Percentiles rank a stretch among this genome's conserved stretches.
Conservation (phyloP, 2,113 vertebrate genomes). For the Phrynocephalus versicolor region DNA sequence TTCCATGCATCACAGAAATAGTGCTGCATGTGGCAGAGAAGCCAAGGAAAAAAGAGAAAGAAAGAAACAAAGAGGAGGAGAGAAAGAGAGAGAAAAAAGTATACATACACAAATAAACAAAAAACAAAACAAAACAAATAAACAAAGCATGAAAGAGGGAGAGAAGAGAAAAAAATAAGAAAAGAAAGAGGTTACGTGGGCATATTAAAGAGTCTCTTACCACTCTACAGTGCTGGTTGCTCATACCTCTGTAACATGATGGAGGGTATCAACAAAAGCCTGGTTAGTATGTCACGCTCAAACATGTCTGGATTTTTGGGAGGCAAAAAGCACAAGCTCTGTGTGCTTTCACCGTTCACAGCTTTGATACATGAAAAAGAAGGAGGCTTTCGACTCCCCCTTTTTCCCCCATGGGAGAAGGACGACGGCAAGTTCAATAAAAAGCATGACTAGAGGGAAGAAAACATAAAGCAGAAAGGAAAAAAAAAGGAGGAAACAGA, state of each 20-base stretch:
- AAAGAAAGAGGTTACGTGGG: constrained; percentile 93
- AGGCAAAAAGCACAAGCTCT: constrained; percentile 72
- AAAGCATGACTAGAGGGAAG: constrained; percentile 75
- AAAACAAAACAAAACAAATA: constrained; percentile 59
- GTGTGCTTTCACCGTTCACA: constrained; percentile 70
- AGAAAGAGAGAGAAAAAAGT: constrained; percentile 32
- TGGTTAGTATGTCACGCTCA: constrained; percentile 78
- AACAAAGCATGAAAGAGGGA: constrained; percentile 81
- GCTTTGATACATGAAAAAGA: constrained; percentile 76
- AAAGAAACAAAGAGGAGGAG: constrained; percentile 50
- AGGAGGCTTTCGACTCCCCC: constrained; percentile 71
- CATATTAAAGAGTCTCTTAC: constrained; percentile 81
- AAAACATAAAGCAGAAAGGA: constrained; percentile 59
- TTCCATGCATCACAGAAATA: constrained; percentile 99
- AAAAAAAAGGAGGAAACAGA: constrained; percentile 68
- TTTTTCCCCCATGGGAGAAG: constrained; percentile 76
- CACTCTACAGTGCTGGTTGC: constrained; percentile 77
- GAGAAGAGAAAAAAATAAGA: constrained; percentile 94
- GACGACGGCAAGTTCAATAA: constrained; percentile 79
- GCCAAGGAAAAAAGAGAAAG: constrained; percentile 67
- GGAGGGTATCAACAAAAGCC: constrained; percentile 77
- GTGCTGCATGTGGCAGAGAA: constrained; percentile 91
- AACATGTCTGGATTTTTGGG: constrained; percentile 61
- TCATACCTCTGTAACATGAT: constrained; percentile 77
- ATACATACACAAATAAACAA: constrained; percentile 59